A percentile compares a stretch with the other conserved stretches of the same genome.
These are phyloP conservation scores for Symphodus melops DNA, from an alignment of 2,113 vertebrate species.

Conservation along the genomic window DNA sequence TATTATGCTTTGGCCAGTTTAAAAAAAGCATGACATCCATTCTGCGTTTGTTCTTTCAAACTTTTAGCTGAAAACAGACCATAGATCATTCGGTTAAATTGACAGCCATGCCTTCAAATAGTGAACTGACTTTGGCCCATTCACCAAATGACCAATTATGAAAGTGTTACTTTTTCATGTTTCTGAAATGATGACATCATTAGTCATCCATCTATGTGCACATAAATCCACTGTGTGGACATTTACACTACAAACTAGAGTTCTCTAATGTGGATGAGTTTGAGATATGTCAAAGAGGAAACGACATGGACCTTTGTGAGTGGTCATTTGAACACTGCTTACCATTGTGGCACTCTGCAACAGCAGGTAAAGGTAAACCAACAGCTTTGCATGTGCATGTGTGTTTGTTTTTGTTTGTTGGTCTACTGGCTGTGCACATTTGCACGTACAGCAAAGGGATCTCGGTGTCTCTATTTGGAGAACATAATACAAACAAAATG, in stretches of 20 bases:
- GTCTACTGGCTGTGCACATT: conserved; percentile 12
- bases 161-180: background rate
- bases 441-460: conserved; percentile 5
- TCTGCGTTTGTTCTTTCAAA: conserved; percentile 49
- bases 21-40: conserved; percentile 29
- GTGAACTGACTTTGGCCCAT: conserved; percentile 11
- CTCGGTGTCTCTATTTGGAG: conserved; percentile 36
- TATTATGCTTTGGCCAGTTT: conserved; percentile 24
- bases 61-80: conserved; percentile 41
- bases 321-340: background rate
- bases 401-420: conserved; percentile 8
- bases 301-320: background rate
- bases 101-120: conserved; percentile 9
- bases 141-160: conserved; percentile 7
- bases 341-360: background rate
- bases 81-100: conserved; percentile 39
- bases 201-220: background rate
- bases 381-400: background rate
- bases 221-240: conserved; percentile 3
- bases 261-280: background rate
- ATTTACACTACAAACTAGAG: background rate
- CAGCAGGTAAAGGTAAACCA: background rate
- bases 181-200: background rate
- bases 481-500: conserved; percentile 64
- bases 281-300: background rate